These are phyloP conservation scores for Acrobasis suavella DNA, from an alignment of 2,888 invertebrate genomes.

Conservation along the genomic window DNA sequence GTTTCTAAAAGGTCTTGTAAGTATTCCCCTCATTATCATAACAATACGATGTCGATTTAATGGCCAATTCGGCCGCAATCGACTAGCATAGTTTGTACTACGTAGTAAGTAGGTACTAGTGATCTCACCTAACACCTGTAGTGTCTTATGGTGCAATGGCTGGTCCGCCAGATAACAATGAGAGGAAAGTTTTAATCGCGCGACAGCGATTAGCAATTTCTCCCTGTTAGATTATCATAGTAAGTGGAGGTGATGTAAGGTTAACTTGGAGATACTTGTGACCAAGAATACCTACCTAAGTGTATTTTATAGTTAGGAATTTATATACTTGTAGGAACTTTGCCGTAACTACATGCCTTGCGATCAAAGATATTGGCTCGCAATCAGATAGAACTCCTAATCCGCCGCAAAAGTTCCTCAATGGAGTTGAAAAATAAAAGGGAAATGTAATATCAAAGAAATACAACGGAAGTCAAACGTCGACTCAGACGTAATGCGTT, in stretches of 20 bases:
- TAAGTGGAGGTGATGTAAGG: conserved; percentile 7
- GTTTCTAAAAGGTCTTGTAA: conserved; percentile 30
- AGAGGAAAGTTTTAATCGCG: conserved; percentile 17
- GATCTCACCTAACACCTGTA: conserved; percentile 5
- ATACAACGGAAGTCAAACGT: conserved; percentile 2
- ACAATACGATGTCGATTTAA: conserved; percentile 41
- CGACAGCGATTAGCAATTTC: conserved; percentile 12
- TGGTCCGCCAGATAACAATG: conserved; percentile 1
- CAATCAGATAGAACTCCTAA: not conserved
- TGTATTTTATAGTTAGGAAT: too few relatives aligned
- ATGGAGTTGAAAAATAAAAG: not conserved
- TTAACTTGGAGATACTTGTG: conserved; percentile 7
- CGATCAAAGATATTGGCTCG: not conserved
- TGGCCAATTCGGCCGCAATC: conserved; percentile 27
- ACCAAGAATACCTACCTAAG: not conserved
- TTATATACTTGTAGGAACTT: too few relatives aligned
- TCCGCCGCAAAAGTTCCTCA: not conserved
- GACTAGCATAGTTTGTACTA: conserved; percentile 38
- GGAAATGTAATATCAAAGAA: not conserved
- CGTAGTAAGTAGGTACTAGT: too few relatives aligned
- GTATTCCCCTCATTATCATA: conserved; percentile 44
- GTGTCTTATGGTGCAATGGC: conserved; percentile 10
- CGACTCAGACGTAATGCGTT: not conserved
- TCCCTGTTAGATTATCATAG: conserved; percentile 7
- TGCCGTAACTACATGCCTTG: too few relatives aligned